Percentiles rank a stretch among this genome's conserved stretches.
Conservation (phyloP, 2,113 vertebrate species). For the Xiphias gladius region DNA sequence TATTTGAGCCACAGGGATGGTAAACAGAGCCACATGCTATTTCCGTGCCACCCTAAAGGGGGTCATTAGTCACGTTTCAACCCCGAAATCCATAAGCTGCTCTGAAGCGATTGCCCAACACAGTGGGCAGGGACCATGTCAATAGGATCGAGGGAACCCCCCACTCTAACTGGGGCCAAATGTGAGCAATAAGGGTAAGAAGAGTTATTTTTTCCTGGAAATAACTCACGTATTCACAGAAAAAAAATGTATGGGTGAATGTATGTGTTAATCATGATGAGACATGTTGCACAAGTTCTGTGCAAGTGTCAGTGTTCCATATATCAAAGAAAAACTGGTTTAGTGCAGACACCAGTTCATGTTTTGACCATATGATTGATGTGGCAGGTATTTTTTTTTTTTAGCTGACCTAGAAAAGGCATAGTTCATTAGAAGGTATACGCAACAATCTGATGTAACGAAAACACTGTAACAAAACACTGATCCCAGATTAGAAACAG, state of each 20-base stretch:
- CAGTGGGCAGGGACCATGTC: constrained; percentile 22
- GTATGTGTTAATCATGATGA: not conserved
- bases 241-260: not conserved
- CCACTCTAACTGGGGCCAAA: constrained; percentile 48
- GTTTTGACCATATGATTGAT: constrained; percentile 4
- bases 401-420: constrained; percentile 6
- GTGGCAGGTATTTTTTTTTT: not conserved
- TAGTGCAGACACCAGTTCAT: not conserved
- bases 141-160: constrained; percentile 38
- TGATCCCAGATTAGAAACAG: constrained; percentile 44
- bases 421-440: not conserved
- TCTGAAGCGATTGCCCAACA: constrained; percentile 44
- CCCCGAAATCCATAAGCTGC: constrained; percentile 50
- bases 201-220: constrained; percentile 37
- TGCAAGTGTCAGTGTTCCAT: not conserved
- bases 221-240: not conserved
- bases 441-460: constrained; percentile 13
- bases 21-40: constrained; percentile 72
- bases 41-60: constrained; percentile 52
- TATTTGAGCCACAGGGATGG: constrained; percentile 23
- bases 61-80: constrained; percentile 58
- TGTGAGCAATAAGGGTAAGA: constrained; percentile 20
- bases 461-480: constrained; percentile 26
- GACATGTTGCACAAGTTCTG: not conserved
- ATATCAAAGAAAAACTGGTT: not conserved